Percentiles rank a stretch among this genome's conserved stretches.
These are phyloP conservation scores for Hirtodrosophila trivittata DNA, from an alignment of 2,888 invertebrate genomes.

Conservation along the genomic window DNA sequence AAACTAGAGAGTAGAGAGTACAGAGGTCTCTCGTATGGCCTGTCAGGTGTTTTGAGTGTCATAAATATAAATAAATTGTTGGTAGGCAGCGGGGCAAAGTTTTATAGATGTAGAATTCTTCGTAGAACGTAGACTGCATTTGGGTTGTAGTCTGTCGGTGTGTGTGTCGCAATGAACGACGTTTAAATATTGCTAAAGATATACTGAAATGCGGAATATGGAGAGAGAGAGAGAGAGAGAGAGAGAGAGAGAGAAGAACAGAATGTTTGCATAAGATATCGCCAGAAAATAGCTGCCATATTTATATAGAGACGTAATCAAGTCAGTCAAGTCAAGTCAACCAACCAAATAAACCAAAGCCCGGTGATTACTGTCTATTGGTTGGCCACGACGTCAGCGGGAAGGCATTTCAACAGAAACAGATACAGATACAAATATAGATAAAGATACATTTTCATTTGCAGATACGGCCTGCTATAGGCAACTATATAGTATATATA, in stretches of 20 bases:
- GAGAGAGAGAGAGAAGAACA: conserved; percentile 2
- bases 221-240: conserved; percentile 3
- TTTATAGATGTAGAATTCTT: background rate
- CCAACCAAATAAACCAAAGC: conserved; percentile 46
- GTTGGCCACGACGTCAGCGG: conserved; percentile 24
- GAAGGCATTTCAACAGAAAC: conserved; percentile 31
- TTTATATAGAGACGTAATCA: conserved; percentile 79
- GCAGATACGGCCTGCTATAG: background rate
- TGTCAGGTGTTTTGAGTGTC: conserved; percentile 73
- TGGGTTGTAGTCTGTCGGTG: conserved; percentile 1
- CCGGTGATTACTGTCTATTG: conserved; percentile 69
- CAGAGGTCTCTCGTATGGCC: conserved; percentile 1
- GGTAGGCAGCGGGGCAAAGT: background rate
- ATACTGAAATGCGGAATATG: conserved; percentile 33
- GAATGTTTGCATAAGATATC: conserved; percentile 65
- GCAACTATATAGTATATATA: conserved; percentile 27
- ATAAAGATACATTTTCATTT: conserved; percentile 15
- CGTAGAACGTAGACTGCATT: too few species aligned
- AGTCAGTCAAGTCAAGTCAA: conserved; percentile 61
- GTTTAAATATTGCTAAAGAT: conserved; percentile 71
- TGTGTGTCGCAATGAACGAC: conserved; percentile 53
- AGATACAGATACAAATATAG: conserved; percentile 13
- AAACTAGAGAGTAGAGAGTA: background rate
- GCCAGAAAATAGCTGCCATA: conserved; percentile 75
- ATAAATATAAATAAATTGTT: conserved; percentile 43